Evolutionary conservation across 2,888 invertebrate genomes (phyloP).

Genomic region (Dione vanillae): DNA sequence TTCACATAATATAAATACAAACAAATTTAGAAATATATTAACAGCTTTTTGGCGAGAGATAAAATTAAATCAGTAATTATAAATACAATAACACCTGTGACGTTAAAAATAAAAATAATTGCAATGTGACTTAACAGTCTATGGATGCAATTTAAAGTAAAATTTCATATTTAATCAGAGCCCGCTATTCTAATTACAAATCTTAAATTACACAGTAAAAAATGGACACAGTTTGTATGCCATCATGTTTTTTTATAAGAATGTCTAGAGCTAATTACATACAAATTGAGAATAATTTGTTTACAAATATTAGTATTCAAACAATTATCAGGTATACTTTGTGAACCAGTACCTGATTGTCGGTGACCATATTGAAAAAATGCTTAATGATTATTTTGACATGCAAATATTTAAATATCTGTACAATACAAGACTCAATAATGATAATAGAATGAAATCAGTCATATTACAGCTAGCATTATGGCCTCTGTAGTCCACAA

Average conservation of each 20-base stretch:
- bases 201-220: conserved; percentile 62
- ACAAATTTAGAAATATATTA: conserved; percentile 37
- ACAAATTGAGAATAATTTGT: conserved; percentile 59
- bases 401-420: conserved; percentile 30
- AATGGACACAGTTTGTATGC: conserved; percentile 63
- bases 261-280: conserved; percentile 73
- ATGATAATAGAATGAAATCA: conserved; percentile 57
- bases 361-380: conserved; percentile 37
- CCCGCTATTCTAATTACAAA: conserved; percentile 46
- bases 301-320: conserved; percentile 56
- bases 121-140: conserved; percentile 50
- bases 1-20: conserved; percentile 32
- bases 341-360: conserved; percentile 37
- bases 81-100: conserved; percentile 41
- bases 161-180: conserved; percentile 39
- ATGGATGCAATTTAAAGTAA: conserved; percentile 37
- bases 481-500: conserved; percentile 71
- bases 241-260: conserved; percentile 66
- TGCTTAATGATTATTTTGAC: conserved; percentile 34
- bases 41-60: conserved; percentile 35
- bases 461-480: conserved; percentile 60
- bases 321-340: conserved; percentile 46
- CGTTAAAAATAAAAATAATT: conserved; percentile 49
- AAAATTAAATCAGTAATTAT: conserved; percentile 39
- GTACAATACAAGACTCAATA: conserved; percentile 44